A percentile compares a stretch with the other conserved stretches of the same genome.
Conservation (phyloP, 2,797 vertebrate species). For the Enoplosus armatus region DNA sequence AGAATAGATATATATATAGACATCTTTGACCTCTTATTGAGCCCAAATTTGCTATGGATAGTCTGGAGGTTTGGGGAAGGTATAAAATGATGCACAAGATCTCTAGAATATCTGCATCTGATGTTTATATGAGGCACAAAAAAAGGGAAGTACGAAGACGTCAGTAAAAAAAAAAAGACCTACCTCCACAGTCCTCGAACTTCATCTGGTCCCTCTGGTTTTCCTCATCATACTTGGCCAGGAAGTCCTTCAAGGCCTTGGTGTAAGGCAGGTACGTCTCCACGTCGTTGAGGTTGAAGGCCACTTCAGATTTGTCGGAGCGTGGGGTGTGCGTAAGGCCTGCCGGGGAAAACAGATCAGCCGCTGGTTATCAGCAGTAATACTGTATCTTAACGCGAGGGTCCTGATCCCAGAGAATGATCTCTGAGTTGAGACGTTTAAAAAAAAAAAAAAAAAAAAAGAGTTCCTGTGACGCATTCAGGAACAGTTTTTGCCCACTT, state of each 20-base stretch:
- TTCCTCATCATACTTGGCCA: slow-evolving; percentile 79
- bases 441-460: too few species aligned
- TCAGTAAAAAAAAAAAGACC: slow-evolving; percentile 18
- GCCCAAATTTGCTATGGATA: background rate
- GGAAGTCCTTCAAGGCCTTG: slow-evolving; percentile 82
- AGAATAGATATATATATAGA: background rate
- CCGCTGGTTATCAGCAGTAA: background rate
- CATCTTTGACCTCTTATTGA: background rate
- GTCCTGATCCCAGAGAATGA: background rate
- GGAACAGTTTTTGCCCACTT: background rate
- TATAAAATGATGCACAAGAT: background rate
- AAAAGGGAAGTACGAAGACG: background rate
- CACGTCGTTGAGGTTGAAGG: slow-evolving; percentile 76
- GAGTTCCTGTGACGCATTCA: background rate
- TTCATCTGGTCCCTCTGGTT: slow-evolving; percentile 82
- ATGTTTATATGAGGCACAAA: background rate
- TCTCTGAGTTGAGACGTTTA: too few species aligned
- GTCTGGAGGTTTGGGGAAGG: background rate
- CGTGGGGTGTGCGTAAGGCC: slow-evolving; percentile 91
- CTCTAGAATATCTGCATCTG: background rate
- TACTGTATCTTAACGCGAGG: too few species aligned
- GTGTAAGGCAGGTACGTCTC: slow-evolving; percentile 84
- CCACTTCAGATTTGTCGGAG: slow-evolving; percentile 89
- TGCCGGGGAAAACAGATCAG: slow-evolving; percentile 62
- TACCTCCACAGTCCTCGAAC: slow-evolving; percentile 92